Evolutionary conservation across 2,797 vertebrate genomes (phyloP), one percentile per base, ranked within the genome.

Genomic region (Phalloptychus januarius): DNA sequence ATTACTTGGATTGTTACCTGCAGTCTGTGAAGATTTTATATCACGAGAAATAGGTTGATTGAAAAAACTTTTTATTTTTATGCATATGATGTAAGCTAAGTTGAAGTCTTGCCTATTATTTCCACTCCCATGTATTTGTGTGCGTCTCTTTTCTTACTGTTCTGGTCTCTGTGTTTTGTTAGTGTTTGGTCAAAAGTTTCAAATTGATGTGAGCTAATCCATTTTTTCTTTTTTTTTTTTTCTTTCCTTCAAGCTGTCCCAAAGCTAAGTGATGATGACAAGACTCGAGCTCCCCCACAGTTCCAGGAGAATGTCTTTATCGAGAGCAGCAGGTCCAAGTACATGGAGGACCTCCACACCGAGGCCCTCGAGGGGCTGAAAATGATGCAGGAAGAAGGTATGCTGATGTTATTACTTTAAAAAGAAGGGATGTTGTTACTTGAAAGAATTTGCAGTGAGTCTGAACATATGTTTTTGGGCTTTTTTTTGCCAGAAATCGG

Each of bases 251-350:
- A 89, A 99, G 97, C 93, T 8, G 56, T 91, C 69, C 85, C 91
- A 79, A 97, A 97, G 87, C 88, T 92, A 0, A 94, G 95, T 44
- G 88, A 89, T 0, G 92, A 96, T 42, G 93, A 93, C 75, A 93
- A 89, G 79, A 82, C 87, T 42, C 89, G 88, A 10, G 92, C 93
- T 44, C 91, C 94, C 0, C 95, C 94, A 0, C 89, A 94, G 79
- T 90, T 96, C 50, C 96, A 96, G 83, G 97, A 99, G 93, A 99
- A 99, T 15, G 96, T 98, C 75, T 99, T 99, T 93, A 96, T 97
- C 69, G 98, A 99, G 89, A 91, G 91, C 23, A 95, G 94, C 79
- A 95, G 97, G 4, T 92, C 95, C 12, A 94, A 96, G 33, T 96
- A 98, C 89, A 91, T 99, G 82, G 96, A 98, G 86, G 97, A 98